Base-by-base conservation (phyloP, 2,888 invertebrate species). In the Andrena chrysosceles region DNA sequence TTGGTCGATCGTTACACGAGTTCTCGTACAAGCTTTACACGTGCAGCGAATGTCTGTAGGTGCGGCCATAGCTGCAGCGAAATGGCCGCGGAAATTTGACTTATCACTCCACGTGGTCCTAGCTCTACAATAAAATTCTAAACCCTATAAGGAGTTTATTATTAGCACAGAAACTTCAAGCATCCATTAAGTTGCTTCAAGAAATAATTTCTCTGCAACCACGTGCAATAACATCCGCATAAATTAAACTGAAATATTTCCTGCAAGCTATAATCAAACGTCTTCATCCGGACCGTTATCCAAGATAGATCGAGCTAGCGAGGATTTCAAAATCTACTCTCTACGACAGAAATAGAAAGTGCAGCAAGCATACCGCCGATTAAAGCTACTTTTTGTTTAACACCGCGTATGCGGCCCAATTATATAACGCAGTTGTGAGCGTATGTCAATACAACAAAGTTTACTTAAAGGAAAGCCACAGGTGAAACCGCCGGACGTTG, bases 11-110 rank as follows among this genome's bases (percentile, higher is more conserved):
- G 85, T 89, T 33, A 42, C 62, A 59, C 90, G 89, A 64, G 91
- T 87, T 78, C 77, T 81, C 3, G 69, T 74, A 69, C 93, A 93
- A 60, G 85, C 87, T 54, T 76, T 81, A 77, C 93, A 93, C 69
- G 75, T 82, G 84, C 92, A 92, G 81, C 70, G 77, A 78, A 52
- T 78, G 49, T 52, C 62, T 10, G 59, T 75, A 48, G 69, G 20
- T 42, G 88, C 77, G 71, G 89, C 88, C 91, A 90, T 90, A 54
- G 56, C 73, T 85, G 80, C 33, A 31, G 31, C 35, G 67, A 77
- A 56, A 69, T 68, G 68, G 54, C 71, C 85, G 81, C 72, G 78
- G 7, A 59, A 54, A 72, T 85, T 70, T 63, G 33, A 84, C n/a
- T 70, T 56, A 64, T 59, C 67, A 3, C n/a, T 64, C 48, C 67